Evolutionary conservation across 2,888 invertebrate genomes (phyloP).

Genomic region (Scaeva pyrastri): DNA sequence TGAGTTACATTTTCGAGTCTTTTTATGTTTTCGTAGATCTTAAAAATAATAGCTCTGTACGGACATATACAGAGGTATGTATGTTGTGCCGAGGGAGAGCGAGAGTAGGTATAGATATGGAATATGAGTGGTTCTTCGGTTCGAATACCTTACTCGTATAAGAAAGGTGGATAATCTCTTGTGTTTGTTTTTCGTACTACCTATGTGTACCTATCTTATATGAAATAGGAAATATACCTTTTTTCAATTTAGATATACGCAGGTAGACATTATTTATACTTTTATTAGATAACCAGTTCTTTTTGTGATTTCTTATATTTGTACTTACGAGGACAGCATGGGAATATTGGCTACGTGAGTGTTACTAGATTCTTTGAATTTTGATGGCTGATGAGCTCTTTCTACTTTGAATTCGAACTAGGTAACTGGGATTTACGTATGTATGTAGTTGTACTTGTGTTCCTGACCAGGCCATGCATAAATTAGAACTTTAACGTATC

Average conservation of each 20-base stretch:
- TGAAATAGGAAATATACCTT: background rate
- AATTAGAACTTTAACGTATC: background rate
- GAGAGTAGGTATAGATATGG: background rate
- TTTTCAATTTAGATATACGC: background rate
- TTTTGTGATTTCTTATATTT: background rate
- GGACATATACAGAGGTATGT: background rate
- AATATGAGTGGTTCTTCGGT: background rate
- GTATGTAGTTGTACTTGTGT: no score
- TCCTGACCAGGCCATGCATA: background rate
- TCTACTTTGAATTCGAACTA: background rate
- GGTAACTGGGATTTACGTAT: background rate
- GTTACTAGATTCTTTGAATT: background rate
- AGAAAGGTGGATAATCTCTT: slow-evolving; percentile 15
- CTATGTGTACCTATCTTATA: background rate
- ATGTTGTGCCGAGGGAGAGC: background rate
- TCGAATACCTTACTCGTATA: background rate
- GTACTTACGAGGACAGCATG: background rate
- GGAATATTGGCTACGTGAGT: background rate
- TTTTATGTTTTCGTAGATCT: background rate
- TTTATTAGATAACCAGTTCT: slow-evolving; percentile 13
- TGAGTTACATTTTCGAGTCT: background rate
- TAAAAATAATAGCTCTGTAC: background rate
- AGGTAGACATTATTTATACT: slow-evolving; percentile 7
- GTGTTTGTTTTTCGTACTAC: slow-evolving; percentile 7
- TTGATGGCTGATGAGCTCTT: slow-evolving; percentile 8